These are phyloP conservation scores for Helicorthomorpha holstii DNA, from an alignment of 1,140 invertebrate species.

Conservation along the genomic window DNA sequence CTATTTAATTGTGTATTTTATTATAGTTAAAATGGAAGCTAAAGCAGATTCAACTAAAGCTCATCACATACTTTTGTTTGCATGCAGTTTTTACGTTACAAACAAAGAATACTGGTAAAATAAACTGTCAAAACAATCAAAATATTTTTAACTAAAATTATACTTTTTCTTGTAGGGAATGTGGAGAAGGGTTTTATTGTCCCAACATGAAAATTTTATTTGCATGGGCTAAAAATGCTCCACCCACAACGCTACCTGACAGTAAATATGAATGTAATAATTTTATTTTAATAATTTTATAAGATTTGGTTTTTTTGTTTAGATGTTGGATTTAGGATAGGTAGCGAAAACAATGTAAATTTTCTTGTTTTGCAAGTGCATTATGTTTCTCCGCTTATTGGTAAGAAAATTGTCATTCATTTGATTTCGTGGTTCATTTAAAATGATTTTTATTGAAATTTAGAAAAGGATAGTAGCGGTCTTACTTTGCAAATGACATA, in stretches of 20 bases:
- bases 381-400: constrained; percentile 22
- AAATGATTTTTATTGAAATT: constrained; percentile 5
- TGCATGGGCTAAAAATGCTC: constrained; percentile 46
- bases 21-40: constrained; percentile 19
- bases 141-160: constrained; percentile 16
- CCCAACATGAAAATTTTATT: constrained; percentile 33
- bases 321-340: constrained; percentile 37
- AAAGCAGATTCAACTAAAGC: constrained; percentile 23
- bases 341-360: constrained; percentile 26
- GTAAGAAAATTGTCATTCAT: constrained; percentile 1
- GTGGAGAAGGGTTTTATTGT: constrained; percentile 25
- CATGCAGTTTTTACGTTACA: constrained; percentile 28
- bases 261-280: constrained; percentile 10
- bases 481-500: constrained; percentile 18
- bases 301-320: too few species aligned
- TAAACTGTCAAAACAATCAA: too few species aligned
- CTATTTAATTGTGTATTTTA: background rate
- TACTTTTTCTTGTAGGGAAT: constrained; percentile 19
- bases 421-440: background rate
- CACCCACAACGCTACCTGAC: constrained; percentile 34
- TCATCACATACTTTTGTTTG: constrained; percentile 45
- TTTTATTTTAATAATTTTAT: constrained; percentile 3
- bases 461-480: constrained; percentile 20
- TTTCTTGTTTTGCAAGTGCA: constrained; percentile 39
- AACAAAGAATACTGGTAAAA: constrained; percentile 18